A percentile compares a stretch with the other conserved stretches of the same genome.
phyloP scores from a whole-genome alignment of 2,797 vertebrate genomes.

The Lemur catta region DNA sequence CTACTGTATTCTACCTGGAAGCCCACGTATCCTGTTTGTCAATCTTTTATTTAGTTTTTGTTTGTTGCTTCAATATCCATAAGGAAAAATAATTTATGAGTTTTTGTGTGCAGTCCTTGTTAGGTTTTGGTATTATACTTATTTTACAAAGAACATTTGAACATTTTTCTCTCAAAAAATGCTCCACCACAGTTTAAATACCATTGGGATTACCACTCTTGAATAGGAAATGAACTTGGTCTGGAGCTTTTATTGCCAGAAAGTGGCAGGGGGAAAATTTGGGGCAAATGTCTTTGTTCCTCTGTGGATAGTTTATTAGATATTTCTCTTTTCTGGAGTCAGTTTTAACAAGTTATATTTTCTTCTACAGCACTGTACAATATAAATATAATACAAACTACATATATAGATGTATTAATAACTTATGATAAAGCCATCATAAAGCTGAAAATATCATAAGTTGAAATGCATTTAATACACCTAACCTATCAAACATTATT shows the following conservation, averaged over 20 bases:
- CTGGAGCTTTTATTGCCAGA: not conserved
- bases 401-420: not conserved
- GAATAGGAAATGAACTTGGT: not conserved
- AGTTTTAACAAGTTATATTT: not conserved
- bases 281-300: not conserved
- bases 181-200: not conserved
- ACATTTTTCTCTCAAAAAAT: not conserved
- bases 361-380: not conserved
- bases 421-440: not conserved
- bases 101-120: not conserved
- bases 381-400: not conserved
- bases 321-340: not conserved
- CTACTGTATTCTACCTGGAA: not conserved
- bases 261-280: not conserved
- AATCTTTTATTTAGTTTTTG: not conserved
- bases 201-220: not conserved
- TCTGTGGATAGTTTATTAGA: not conserved
- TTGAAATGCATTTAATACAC: not conserved
- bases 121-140: not conserved
- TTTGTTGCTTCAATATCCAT: not conserved
- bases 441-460: not conserved
- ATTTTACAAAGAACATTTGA: not conserved
- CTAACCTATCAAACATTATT: not conserved
- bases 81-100: not conserved
- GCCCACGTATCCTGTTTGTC: not conserved